Evolutionary conservation across 2,888 invertebrate species (phyloP), one percentile per base, ranked within the genome.

Genomic region (Tachina lurida): DNA sequence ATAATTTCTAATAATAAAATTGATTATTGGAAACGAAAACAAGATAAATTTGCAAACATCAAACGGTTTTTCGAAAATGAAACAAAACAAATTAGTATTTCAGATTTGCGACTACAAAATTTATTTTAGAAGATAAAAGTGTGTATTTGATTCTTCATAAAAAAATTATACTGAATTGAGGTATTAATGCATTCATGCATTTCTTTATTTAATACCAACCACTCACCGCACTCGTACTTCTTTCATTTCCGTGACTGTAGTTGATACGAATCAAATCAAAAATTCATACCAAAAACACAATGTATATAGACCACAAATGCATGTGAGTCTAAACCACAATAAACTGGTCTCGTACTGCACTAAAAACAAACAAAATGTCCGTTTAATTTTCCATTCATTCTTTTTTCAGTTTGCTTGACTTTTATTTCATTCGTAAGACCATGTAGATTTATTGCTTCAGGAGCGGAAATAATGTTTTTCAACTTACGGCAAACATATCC

Each of bases 291-390:
- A 54, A 43, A 71, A 43, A 12, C n/a, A 58, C n/a, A 45, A 45
- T 31, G 10, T 47, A 7, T 31, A 0, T 10, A 71, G 47, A 58
- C 71, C 71, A 58, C 58, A 65, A 75, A 54, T 56, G 22, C 2
- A 65, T 75, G 65, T 75, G 65, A 75, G 63, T 75, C 65, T 54
- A 5, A 75, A 56, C 65, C 75, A 39, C 75, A 75, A 65, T 47
- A 63, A 75, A 75, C 43, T 75, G 63, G n/a, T 31, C 0, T n/a
- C n/a, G n/a, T n/a, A 63, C 63, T 52, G 19, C 8, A 62, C 71
- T 58, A 71, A 45, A 71, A 63, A 43, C 54, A 41, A 65, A 54
- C 56, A 65, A 73, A 47, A 47, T 17, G 17, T 15, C n/a, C 15
- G 31, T 41, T 70, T 70, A 17, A 9, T 52, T 67, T 19, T 49